Base-by-base conservation (phyloP, 2,797 vertebrate genomes). In the Scolopax rusticola region DNA sequence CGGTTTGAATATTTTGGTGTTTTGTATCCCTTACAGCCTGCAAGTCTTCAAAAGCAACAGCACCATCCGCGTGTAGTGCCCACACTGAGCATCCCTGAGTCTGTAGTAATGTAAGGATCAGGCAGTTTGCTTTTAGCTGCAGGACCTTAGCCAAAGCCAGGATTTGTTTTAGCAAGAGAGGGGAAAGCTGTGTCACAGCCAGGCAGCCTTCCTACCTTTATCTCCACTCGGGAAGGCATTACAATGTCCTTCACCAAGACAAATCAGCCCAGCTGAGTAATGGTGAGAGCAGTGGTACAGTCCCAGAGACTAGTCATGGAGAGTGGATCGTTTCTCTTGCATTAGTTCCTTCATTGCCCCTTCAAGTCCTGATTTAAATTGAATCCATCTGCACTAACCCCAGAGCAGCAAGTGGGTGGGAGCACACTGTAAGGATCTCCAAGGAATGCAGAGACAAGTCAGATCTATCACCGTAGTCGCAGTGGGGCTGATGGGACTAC, bases 1-100 rank as follows among this genome's bases (percentile, higher is more conserved):
- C 0, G 0, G 33, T 40, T 71, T 89, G 88, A 59, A 32, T 69
- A 61, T 87, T 90, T 84, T 81, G 57, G 78, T 75, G 32, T 80
- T 95, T 80, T 71, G 33, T 92, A 50, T 90, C 68, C 68, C 57
- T 64, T 85, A 59, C 61, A 95, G 48, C 70, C 71, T 71, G 27
- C 54, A 82, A 71, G 38, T 50, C 56, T 87, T 41, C 56, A 95
- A 71, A 94, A 91, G 33, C 80, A 75, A 6, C 57, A 92, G 47
- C 54, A 74, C n/a, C 83, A 74, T 67, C 2, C 14, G 45, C 18
- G 23, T 45, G 74, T 45, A 15, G 67, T 54, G 51, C 67, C 70
- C 6, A 3, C 84, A 53, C 5, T 77, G 81, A 80, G 57, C 77
- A 68, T 50, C 68, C 61, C 50, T 67, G 57, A 28, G 60, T 56